Conservation (phyloP, 2,797 vertebrate species). For the Catamblyrhynchus diadema region DNA sequence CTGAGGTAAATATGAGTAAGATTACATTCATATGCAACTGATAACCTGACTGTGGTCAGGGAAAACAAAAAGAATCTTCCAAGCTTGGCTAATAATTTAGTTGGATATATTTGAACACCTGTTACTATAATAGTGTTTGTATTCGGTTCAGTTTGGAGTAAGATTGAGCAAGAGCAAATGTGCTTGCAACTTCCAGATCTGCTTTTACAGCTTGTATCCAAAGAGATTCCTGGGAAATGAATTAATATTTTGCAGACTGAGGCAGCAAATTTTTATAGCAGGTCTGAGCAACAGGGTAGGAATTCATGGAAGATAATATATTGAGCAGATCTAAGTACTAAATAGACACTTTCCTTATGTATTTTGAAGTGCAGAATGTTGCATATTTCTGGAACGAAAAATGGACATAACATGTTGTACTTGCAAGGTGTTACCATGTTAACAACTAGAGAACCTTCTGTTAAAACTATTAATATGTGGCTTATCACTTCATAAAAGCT, state of each 20-base stretch:
- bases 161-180: neutral
- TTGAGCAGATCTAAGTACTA: conserved; percentile 27
- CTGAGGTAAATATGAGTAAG: neutral
- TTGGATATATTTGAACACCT: neutral
- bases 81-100: neutral
- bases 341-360: neutral
- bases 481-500: conserved; percentile 59
- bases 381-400: conserved; percentile 11
- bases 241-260: conserved; percentile 35
- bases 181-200: neutral
- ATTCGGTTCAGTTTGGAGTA: neutral
- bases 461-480: conserved; percentile 55
- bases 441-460: conserved; percentile 41
- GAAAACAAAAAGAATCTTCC: neutral
- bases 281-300: neutral
- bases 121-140: neutral
- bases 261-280: conserved; percentile 32
- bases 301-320: conserved; percentile 46
- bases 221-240: conserved; percentile 27
- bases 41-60: neutral
- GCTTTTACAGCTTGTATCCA: neutral
- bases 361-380: neutral
- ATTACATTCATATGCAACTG: neutral
- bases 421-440: conserved; percentile 53
- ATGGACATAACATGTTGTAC: conserved; percentile 42